Base-by-base conservation (phyloP, 92 coral and sea anemone species). In the Muricea muricata region DNA sequence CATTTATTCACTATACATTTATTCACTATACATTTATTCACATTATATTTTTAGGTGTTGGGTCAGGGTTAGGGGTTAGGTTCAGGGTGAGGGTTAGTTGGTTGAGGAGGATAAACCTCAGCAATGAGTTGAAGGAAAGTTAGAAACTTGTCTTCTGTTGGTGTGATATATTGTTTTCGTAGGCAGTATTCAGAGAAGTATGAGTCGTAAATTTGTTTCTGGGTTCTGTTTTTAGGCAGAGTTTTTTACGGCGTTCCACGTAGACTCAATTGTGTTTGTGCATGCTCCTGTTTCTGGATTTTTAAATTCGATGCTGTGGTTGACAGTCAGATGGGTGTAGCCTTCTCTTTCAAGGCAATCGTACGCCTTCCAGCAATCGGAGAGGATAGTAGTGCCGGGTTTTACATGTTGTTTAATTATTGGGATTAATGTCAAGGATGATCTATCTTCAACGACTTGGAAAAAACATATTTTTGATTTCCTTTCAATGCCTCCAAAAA, bases 341-440 rank as follows among this genome's bases (percentile, higher is more conserved):
- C 84, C 78, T 72, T 76, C 89, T 50, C 61, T 78, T 7, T 85
- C 23, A 2, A 77, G 79, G 69, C 89, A 85, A 78, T 77, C 71
- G 23, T 85, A 85, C 0, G 84, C 84, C 40, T 63, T 63, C 79
- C 84, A 77, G 37, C 20, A 25, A 32, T 85, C 84, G 79, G 76
- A 75, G 21, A 65, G 35, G 11, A 85, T 48, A 68, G 34, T 65
- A 15, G 84, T 76, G 26, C 89, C 85, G 7, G 78, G 84, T 76
- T 77, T 52, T 31, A 50, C 13, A 50, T 77, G 78, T 11, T 67
- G 42, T 2, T 56, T 24, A 46, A 78, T 66, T 54, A 65, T 23
- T 18, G 77, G 65, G 25, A 70, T 29, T 26, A 65, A 55, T 29
- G 88, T 75, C 1, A 31, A 12, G 32, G 61, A 66, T 54, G 52